A percentile compares a stretch with the other conserved stretches of the same genome.
Conservation (phyloP, 2,888 invertebrate genomes). For the Rotaria socialis region DNA sequence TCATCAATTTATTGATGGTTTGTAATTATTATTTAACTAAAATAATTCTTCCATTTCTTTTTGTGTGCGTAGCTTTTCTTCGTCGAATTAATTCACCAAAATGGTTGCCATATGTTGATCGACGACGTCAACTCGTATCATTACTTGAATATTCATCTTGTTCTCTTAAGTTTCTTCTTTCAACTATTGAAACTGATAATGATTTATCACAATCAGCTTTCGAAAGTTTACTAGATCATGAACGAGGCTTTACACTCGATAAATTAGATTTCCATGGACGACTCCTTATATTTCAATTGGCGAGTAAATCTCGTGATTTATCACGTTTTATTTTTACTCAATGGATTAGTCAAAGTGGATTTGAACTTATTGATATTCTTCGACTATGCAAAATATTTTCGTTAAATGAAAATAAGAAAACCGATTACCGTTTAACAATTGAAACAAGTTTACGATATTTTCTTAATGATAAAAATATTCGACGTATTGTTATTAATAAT, state of each 20-base stretch:
- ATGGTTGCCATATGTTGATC: background rate
- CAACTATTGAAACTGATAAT: background rate
- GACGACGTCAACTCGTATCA: background rate
- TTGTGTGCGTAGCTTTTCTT: background rate
- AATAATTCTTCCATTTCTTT: background rate
- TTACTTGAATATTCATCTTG: background rate
- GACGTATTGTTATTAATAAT: background rate
- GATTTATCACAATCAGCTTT: slow-evolving; percentile 14
- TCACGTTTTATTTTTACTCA: background rate
- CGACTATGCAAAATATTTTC: background rate
- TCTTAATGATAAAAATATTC: background rate
- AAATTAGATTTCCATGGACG: background rate
- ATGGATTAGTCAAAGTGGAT: background rate
- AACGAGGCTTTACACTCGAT: background rate
- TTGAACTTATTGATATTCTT: background rate
- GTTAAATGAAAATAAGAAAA: background rate
- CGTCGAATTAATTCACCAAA: background rate
- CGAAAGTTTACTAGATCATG: slow-evolving; percentile 2
- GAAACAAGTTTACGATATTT: slow-evolving; percentile 12
- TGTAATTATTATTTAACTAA: background rate
- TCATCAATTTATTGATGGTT: slow-evolving; percentile 20
- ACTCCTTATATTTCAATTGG: background rate
- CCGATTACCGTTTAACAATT: background rate
- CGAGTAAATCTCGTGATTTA: background rate
- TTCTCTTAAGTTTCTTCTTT: background rate